phyloP scores from a whole-genome alignment of 1,140 invertebrate genomes.

The Ceratitis capitata region DNA sequence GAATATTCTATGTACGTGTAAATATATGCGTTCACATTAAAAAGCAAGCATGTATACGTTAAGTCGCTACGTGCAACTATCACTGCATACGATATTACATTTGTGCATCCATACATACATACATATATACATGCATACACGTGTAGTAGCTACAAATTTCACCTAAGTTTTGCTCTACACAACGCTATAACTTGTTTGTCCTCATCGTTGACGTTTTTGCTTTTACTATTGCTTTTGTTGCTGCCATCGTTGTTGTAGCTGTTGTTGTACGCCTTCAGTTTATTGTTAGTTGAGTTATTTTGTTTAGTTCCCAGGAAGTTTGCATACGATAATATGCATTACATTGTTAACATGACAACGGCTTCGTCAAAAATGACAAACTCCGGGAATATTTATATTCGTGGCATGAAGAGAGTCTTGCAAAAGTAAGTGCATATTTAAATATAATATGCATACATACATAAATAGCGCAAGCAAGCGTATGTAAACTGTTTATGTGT shows the following conservation, averaged over 20 bases:
- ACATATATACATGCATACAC: background rate
- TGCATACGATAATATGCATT: constrained; percentile 1
- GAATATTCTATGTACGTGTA: background rate
- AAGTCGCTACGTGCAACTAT: background rate
- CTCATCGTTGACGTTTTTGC: background rate
- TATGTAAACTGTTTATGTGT: too few relatives aligned
- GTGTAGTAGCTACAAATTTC: background rate
- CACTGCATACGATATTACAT: background rate
- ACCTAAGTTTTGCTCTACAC: background rate
- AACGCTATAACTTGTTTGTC: background rate
- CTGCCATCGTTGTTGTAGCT: too few relatives aligned
- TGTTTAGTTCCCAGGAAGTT: constrained; percentile 8
- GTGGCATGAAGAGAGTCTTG: background rate
- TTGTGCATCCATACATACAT: background rate
- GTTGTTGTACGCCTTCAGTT: background rate
- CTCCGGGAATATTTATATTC: background rate
- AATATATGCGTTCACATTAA: background rate
- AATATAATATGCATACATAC: background rate
- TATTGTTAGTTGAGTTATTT: background rate
- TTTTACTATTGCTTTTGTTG: background rate
- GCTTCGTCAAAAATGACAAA: background rate
- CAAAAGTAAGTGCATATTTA: background rate
- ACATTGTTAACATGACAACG: background rate
- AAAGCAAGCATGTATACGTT: background rate
- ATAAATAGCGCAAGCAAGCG: background rate